Evolutionary conservation across 2,888 invertebrate species (phyloP).

Genomic region (Caenorhabditis afra): DNA sequence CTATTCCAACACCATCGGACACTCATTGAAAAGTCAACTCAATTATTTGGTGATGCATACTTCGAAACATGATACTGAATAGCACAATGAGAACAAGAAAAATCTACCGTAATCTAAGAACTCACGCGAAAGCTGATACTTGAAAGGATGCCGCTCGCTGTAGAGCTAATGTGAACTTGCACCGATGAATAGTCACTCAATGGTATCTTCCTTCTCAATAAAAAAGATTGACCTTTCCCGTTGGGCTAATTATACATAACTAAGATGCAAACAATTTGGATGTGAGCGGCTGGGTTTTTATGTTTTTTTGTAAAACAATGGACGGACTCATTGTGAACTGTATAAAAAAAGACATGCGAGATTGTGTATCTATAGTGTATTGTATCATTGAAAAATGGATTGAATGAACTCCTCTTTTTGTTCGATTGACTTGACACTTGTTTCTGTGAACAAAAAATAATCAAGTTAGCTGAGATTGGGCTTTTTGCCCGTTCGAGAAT

Average conservation of each 20-base stretch:
- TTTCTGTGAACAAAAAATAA: too few relatives aligned
- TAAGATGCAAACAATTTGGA: conserved; percentile 20
- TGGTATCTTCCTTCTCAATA: neutral
- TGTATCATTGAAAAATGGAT: too few relatives aligned
- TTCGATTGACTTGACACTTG: too few relatives aligned
- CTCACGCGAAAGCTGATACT: conserved; percentile 15
- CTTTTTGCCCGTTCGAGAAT: neutral
- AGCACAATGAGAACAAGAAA: conserved; percentile 38
- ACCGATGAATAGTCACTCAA: neutral
- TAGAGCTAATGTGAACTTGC: conserved; percentile 31
- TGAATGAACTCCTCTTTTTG: too few relatives aligned
- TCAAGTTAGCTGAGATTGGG: neutral
- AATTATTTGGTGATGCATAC: conserved; percentile 56
- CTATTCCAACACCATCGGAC: conserved; percentile 42
- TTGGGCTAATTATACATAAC: conserved; percentile 22
- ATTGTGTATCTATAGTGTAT: too few relatives aligned
- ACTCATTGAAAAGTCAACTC: conserved; percentile 61
- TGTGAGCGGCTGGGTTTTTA: conserved; percentile 37
- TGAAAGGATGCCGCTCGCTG: conserved; percentile 42
- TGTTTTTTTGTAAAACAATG: conserved; percentile 48
- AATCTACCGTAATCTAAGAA: conserved; percentile 54
- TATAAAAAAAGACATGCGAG: too few relatives aligned
- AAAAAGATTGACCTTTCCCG: conserved; percentile 27
- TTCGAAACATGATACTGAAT: conserved; percentile 44
- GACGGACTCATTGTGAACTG: neutral